Evolutionary conservation across 2,113 vertebrate genomes (phyloP), one percentile per base, ranked within the genome.

Genomic region (Dromiciops gliroides): DNA sequence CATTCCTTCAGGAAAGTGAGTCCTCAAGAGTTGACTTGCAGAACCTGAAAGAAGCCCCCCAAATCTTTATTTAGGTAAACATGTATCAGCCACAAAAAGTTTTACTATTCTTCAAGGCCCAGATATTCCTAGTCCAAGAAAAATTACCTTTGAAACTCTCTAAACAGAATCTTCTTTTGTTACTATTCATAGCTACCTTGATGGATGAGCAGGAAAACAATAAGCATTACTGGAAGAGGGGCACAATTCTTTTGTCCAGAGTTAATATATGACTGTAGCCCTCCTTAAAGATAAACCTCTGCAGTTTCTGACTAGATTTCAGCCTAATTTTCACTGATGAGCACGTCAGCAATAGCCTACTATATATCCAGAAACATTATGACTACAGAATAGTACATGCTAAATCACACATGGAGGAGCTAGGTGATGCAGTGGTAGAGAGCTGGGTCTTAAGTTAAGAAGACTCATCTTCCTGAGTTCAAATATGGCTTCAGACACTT

Each of bases 1-100:
- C 99, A 99, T 99, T 96, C 99, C 99, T 96, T 99, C 99, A 51
- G 99, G 99, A 98, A 99, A 99, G 95, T 99, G 99, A 19, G 99
- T 99, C 97, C 98, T 99, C 97, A 99, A 98, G 75, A 99, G 98
- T 19, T 98, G 98, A 95, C 99, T 99, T 96, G 99, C 99, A 53
- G 99, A 99, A 97, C 99, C 99, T 99, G 97, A 89, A 98, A 98
- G 89, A 97, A 83, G 97, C 0, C 49, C 89, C 91, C 94, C 51
- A 95, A 50, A 89, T 93, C 91, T 91, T 96, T 90, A 48, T 90
- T 83, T 60, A 96, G 52, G 48, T 92, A 51, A 95, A 96, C 94
- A 52, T 0, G 67, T 22, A 92, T 28, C 49, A 8, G 26, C 8
- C 26, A 12, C 48, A 26, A 83, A 83, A 44, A 83, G n/a, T 23